Evolutionary conservation across 2,113 vertebrate genomes (phyloP), one percentile per base, ranked within the genome.

Genomic region (Podarcis muralis): DNA sequence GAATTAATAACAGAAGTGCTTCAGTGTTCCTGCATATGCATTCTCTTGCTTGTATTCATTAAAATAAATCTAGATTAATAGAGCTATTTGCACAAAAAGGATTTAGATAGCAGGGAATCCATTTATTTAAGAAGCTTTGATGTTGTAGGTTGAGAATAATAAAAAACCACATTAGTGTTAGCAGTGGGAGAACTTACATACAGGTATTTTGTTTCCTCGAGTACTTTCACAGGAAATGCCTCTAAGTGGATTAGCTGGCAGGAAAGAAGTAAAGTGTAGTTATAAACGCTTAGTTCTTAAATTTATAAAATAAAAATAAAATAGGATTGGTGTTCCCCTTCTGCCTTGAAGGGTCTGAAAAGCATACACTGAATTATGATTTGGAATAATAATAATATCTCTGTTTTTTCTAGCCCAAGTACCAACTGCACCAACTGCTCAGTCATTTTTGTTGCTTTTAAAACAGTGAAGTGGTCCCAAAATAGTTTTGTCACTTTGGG

Each of bases 51-150:
- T 71, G 71, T 23, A 80, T 93, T 87, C 90, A 79, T 89, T 95
- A 91, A 93, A 95, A 81, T 90, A 86, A 90, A 89, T 89, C 69
- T 92, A 92, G 91, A 93, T 95, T 93, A 93, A 93, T 91, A 90
- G 16, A 37, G 3, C 11, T 84, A 8, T 89, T 93, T 93, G 74
- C 74, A 87, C 92, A 71, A 88, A 92, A 93, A 88, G 13, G 80
- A 69, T 89, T 94, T 91, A 81, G 32, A 71, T 65, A 91, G 30
- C 37, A 57, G 75, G 57, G 74, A 92, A 88, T 85, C 35, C 30
- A 88, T 89, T 90, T 88, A 77, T 59, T 93, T 91, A 90, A 92
- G 65, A 32, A 12, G 30, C 7, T 90, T 88, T 89, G 68, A 86
- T 85, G 72, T 13, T 91, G 6, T 86, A 82, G 43, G 27, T 66